phyloP scores from a whole-genome alignment of 53 echinoderm and acorn worm genomes.

The Echinarachnius parma region DNA sequence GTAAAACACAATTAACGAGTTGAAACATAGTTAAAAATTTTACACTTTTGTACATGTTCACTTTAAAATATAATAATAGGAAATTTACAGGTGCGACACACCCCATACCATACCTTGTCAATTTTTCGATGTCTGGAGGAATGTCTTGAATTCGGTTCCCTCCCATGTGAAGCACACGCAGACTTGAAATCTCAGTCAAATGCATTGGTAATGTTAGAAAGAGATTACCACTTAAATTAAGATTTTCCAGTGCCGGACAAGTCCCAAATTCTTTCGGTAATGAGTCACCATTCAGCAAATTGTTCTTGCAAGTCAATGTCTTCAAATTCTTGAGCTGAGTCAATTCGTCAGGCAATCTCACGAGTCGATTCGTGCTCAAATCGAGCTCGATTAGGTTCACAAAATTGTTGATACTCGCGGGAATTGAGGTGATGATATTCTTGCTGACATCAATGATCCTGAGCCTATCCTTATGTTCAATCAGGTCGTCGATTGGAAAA shows the following conservation, averaged over 20 bases:
- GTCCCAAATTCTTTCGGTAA: slow-evolving; percentile 84
- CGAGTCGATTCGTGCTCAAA: slow-evolving; percentile 75
- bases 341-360: slow-evolving; percentile 69
- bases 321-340: slow-evolving; percentile 49
- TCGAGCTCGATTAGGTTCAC: slow-evolving; percentile 70
- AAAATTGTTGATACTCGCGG: slow-evolving; percentile 55
- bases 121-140: slow-evolving; percentile 63
- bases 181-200: slow-evolving; percentile 56
- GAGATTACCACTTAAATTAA: slow-evolving; percentile 86
- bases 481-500: slow-evolving; percentile 60
- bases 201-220: slow-evolving; percentile 75
- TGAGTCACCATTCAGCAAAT: slow-evolving; percentile 64
- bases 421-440: slow-evolving; percentile 65
- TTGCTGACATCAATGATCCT: slow-evolving; percentile 66
- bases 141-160: slow-evolving; percentile 77
- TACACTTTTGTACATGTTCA: background rate
- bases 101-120: slow-evolving; percentile 79
- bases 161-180: slow-evolving; percentile 70
- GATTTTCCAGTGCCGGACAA: slow-evolving; percentile 59
- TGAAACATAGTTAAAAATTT: background rate
- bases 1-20: background rate
- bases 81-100: no score
- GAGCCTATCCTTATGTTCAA: slow-evolving; percentile 54
- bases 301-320: slow-evolving; percentile 75
- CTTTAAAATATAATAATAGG: background rate